Evolutionary conservation across 2,113 vertebrate genomes (phyloP).

Genomic region (Melanotaenia duboulayi): DNA sequence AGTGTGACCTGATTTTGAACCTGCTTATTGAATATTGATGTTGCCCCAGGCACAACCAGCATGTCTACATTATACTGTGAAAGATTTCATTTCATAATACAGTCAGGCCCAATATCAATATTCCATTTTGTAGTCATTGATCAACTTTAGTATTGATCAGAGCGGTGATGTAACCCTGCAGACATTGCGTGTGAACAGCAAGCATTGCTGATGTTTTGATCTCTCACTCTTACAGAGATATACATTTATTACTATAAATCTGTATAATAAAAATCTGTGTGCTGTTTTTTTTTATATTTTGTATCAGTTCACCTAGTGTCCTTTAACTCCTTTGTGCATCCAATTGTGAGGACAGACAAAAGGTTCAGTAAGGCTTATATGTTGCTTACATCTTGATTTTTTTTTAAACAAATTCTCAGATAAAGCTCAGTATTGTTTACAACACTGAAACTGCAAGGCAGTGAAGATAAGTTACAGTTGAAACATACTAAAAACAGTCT

Average conservation of each 20-base stretch:
- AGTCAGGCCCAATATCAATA: background rate
- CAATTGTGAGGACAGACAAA: background rate
- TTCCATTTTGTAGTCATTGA: conserved; percentile 15
- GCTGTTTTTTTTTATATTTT: too few relatives aligned
- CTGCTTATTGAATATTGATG: conserved; percentile 60
- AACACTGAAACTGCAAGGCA: background rate
- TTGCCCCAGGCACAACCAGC: conserved; percentile 28
- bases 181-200: background rate
- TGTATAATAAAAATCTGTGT: background rate
- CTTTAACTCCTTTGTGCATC: background rate
- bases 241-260: background rate
- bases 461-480: background rate
- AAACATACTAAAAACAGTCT: background rate
- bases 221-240: background rate
- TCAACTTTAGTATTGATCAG: background rate
- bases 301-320: background rate
- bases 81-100: conserved; percentile 34
- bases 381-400: too few relatives aligned
- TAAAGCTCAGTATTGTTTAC: too few relatives aligned
- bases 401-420: too few relatives aligned
- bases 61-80: conserved; percentile 17
- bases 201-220: background rate
- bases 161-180: background rate
- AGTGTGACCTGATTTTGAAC: conserved; percentile 3
- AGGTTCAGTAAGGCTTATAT: too few relatives aligned